Conservation (phyloP, 2,888 invertebrate genomes). For the Drosophila greeni region DNA sequence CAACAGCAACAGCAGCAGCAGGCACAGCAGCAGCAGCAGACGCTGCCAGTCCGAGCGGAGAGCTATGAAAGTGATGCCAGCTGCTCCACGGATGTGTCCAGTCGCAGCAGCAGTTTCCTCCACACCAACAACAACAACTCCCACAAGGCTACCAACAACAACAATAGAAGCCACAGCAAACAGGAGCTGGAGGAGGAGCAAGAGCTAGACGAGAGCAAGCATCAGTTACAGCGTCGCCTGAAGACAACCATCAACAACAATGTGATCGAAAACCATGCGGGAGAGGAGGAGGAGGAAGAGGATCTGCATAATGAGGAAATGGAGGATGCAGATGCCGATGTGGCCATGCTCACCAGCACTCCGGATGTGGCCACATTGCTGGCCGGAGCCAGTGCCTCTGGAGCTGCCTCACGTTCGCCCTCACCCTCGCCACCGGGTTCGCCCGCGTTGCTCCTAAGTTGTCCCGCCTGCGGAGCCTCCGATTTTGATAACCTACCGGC, state of each 20-base stretch:
- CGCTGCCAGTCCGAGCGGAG: conserved; percentile 62
- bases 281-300: too few species aligned
- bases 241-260: conserved; percentile 77
- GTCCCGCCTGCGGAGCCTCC: conserved; percentile 83
- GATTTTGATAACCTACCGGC: conserved; percentile 82
- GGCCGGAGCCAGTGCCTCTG: conserved; percentile 41
- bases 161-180: conserved; percentile 62
- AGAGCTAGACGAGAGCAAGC: conserved; percentile 64
- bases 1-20: conserved; percentile 14
- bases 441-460: conserved; percentile 76
- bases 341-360: conserved; percentile 58
- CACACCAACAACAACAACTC: conserved; percentile 77
- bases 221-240: conserved; percentile 67
- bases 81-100: conserved; percentile 80
- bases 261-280: conserved; percentile 43
- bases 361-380: conserved; percentile 63
- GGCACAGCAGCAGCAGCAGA: background rate
- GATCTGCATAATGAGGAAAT: background rate
- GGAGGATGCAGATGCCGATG: conserved; percentile 27
- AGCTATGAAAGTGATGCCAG: conserved; percentile 82
- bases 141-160: conserved; percentile 72
- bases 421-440: conserved; percentile 22
- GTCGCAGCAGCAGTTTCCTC: conserved; percentile 77
- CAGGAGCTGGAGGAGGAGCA: conserved; percentile 62
- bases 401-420: conserved; percentile 24